phyloP scores from a whole-genome alignment of 2,797 vertebrate genomes.

The Centropyge bicolor region DNA sequence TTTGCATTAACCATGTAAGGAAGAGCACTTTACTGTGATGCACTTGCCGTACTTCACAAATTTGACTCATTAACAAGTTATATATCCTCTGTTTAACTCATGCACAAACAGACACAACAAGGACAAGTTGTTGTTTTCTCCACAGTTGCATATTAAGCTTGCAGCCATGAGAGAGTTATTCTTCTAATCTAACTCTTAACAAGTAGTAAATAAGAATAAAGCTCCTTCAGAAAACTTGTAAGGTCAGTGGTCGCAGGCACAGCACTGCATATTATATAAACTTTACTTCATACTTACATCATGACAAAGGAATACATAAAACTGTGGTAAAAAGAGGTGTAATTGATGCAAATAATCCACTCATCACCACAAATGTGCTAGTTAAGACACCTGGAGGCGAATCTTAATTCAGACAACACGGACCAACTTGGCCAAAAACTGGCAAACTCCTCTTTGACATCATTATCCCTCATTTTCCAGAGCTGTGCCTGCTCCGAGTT shows the following conservation, averaged over 20 bases:
- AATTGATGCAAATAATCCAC: background rate
- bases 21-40: background rate
- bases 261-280: background rate
- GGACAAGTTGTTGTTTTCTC: no score
- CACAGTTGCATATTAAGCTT: background rate
- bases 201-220: background rate
- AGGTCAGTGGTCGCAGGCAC: background rate
- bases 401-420: constrained; percentile 36
- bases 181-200: background rate
- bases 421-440: background rate
- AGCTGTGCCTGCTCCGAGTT: constrained; percentile 29
- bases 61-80: background rate
- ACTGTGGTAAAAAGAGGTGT: background rate
- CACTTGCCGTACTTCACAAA: no score
- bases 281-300: background rate
- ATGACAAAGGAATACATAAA: constrained; percentile 4
- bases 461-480: constrained; percentile 23
- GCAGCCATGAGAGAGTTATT: background rate
- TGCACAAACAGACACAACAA: background rate
- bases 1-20: background rate
- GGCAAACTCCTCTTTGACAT: constrained; percentile 21
- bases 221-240: background rate
- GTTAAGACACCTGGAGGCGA: constrained; percentile 14
- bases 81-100: no score
- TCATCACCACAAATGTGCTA: constrained; percentile 2